Evolutionary conservation across 2,113 vertebrate species (phyloP), one percentile per base, ranked within the genome.

Genomic region (Dolichotis patagonum): DNA sequence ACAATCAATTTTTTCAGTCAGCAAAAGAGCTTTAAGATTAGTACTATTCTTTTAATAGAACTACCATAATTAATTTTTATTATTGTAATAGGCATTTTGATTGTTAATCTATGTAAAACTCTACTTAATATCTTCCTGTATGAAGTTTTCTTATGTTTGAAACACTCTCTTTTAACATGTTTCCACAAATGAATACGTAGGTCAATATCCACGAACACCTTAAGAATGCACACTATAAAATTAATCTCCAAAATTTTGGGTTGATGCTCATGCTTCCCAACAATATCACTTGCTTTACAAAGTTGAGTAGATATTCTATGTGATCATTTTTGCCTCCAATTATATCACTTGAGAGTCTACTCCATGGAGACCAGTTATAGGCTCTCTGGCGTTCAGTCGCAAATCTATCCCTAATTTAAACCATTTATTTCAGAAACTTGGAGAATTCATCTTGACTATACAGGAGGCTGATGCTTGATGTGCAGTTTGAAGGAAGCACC

Each of bases 71-170:
- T 86, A 71, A 67, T 67, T 86, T 80, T 46, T 87, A 56, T 77
- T 89, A 58, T 35, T 6, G 38, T 43, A 81, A 49, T 58, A 17
- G 9, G 63, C 17, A 58, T 63, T 69, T 80, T 67, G 26, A 4
- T 91, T 41, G 24, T 87, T 88, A 80, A 84, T 19, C 20, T 81
- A 58, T 38, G 1, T 60, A 88, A 85, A 94, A 32, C 41, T 38
- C 9, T 3, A 54, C 6, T 95, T n/a, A 81, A 85, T 35, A 90
- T 84, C 69, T 85, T 81, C 85, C 11, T 60, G n/a, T 9, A 49
- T 43, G 41, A 65, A 30, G 1, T 38, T 81, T 93, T 80, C 80
- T 46, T 85, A 16, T 89, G n/a, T 96, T 89, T 94, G 77, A 89
- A 91, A 84, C 71, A 17, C 80, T 73, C 54, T 87, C 10, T 38